These are phyloP conservation scores for Sphaeramia orbicularis DNA, from an alignment of 2,797 vertebrate species.

Conservation along the genomic window DNA sequence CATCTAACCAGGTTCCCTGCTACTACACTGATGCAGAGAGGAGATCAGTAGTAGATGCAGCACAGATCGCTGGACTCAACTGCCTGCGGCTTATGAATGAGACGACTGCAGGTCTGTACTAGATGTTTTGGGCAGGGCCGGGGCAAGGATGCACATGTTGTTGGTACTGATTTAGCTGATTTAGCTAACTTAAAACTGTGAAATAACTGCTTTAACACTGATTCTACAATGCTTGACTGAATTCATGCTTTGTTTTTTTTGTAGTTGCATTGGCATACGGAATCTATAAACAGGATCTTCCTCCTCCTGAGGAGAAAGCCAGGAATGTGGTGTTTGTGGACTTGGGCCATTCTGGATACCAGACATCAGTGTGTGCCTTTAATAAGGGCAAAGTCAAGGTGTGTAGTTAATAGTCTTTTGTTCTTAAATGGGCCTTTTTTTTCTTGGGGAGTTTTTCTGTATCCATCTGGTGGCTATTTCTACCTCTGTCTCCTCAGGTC, in stretches of 20 bases:
- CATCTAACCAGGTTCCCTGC: constrained; percentile 89
- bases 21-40: constrained; percentile 97
- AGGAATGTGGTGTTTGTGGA: constrained; percentile 98
- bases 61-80: constrained; percentile 98
- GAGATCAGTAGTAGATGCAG: constrained; percentile 95
- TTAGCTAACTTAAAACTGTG: too few relatives aligned
- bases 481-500: constrained; percentile 82
- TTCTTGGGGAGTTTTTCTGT: not conserved
- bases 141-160: constrained; percentile 9
- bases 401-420: constrained; percentile 25
- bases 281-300: constrained; percentile 99
- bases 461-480: not conserved
- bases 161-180: not conserved
- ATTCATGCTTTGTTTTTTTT: constrained; percentile 5
- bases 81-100: constrained; percentile 96
- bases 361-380: constrained; percentile 97
- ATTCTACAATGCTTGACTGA: not conserved
- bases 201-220: not conserved
- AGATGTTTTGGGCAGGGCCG: not conserved
- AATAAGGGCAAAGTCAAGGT: constrained; percentile 99
- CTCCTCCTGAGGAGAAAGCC: constrained; percentile 94
- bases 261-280: constrained; percentile 97
- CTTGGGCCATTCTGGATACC: constrained; percentile 95
- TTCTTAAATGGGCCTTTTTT: not conserved
- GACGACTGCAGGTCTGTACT: constrained; percentile 92